Evolutionary conservation across 2,888 invertebrate genomes (phyloP), one percentile per base, ranked within the genome.

Genomic region (Cotesia congregata): DNA sequence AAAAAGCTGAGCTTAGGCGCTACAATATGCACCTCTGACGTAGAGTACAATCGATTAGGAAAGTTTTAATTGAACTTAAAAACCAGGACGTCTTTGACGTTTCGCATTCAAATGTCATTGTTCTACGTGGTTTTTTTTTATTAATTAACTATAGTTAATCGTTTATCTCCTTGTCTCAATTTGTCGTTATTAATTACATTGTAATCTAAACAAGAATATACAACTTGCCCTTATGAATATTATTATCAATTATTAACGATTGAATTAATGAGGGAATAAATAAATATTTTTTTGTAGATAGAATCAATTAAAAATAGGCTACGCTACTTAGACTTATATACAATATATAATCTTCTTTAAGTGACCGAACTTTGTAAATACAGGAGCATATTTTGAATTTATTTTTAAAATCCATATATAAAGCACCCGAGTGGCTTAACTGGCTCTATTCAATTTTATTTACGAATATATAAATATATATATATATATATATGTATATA

Each of bases 41-140:
- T 86, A 86, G 86, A 87, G 86, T 87, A 88, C 88, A 88, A 88
- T 88, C 84, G 85, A 85, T 87, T 85, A 67, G 85, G 78, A 84
- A 86, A 87, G 85, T 87, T 86, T 83, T 85, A 85, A 85, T 86
- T 83, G 83, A 82, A 20, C 12, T 59, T 67, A n/a, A 30, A 20
- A 5, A 17, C 6, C 12, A 39, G 15, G 1, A 71, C 38, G 65
- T 65, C 38, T 20, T 65, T 65, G 65, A 65, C 65, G 20, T 65
- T 20, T 68, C 0, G 40, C 40, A 68, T 59, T 50, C 7, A 15
- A 70, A 70, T 70, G 9, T 59, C 17, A 59, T 50, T 30, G 30
- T 20, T 20, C 30, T 65, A 65, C 62, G 15, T 12, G 38, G 38
- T 30, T 17, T 9, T 38, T 65, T 30, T 30, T 30, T 30, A 65